Conservation (phyloP, 2,888 invertebrate genomes). For the Clepsis dumicolana region DNA sequence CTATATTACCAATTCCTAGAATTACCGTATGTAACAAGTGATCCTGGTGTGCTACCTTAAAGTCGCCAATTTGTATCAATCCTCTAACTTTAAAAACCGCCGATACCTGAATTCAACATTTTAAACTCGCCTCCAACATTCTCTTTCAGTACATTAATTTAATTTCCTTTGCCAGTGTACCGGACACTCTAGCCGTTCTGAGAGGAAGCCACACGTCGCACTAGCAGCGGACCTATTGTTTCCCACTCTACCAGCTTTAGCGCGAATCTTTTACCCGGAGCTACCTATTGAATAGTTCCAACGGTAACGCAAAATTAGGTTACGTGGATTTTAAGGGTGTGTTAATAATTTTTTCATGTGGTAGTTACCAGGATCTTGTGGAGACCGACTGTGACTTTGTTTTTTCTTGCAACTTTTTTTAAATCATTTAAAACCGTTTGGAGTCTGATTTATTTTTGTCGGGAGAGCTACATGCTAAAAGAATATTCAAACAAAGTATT, state of each 20-base stretch:
- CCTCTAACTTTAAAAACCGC: neutral
- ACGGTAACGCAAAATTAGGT: conserved; percentile 3
- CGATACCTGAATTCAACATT: neutral
- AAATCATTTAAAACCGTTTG: too few relatives aligned
- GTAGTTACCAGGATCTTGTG: too few relatives aligned
- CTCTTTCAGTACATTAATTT: neutral
- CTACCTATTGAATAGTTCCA: conserved; percentile 11
- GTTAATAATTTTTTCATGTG: neutral
- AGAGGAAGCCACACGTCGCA: conserved; percentile 21
- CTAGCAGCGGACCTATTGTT: conserved; percentile 9
- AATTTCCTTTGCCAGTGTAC: conserved; percentile 12
- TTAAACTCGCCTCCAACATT: conserved; percentile 10
- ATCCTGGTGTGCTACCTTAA: too few relatives aligned
- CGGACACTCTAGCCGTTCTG: conserved; percentile 8
- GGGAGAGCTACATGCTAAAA: too few relatives aligned
- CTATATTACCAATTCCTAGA: too few relatives aligned
- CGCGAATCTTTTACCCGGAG: conserved; percentile 3
- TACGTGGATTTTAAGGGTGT: neutral
- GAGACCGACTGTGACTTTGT: too few relatives aligned
- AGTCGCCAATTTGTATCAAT: neutral
- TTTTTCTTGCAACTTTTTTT: too few relatives aligned
- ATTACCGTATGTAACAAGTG: too few relatives aligned
- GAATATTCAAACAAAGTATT: too few relatives aligned
- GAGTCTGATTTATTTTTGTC: too few relatives aligned
- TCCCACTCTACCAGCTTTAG: conserved; percentile 3